Conservation (phyloP, 2,888 invertebrate species). For the Tipula unca region DNA sequence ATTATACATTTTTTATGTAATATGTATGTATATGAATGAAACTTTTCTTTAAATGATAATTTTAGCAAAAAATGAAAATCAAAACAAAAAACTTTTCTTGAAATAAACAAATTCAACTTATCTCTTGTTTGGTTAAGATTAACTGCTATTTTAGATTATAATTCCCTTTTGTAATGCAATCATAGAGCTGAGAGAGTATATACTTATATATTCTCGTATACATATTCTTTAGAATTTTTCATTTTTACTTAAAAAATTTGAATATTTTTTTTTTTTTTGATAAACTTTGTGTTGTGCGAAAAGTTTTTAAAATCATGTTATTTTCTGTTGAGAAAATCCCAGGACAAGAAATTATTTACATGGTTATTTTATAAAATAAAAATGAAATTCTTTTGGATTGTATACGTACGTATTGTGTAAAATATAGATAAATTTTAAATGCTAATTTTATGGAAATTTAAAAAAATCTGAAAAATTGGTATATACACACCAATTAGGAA, state of each 20-base stretch:
- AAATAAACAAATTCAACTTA: neutral
- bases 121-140: constrained; percentile 8
- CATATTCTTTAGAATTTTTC: neutral
- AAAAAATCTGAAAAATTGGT: neutral
- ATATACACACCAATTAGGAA: neutral
- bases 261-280: neutral
- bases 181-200: neutral
- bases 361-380: neutral
- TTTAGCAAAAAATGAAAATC: neutral
- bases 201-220: no score
- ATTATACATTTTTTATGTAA: no score
- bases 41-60: neutral
- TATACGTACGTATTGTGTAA: neutral
- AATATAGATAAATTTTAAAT: neutral
- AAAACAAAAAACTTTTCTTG: neutral
- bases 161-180: neutral
- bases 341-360: neutral
- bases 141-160: neutral
- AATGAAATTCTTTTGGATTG: neutral
- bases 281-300: neutral
- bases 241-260: neutral
- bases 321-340: neutral
- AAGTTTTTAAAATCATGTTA: neutral
- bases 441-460: neutral
- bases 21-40: neutral